phyloP scores from a whole-genome alignment of 2,113 vertebrate genomes.

The Campylomormyrus numenius region DNA sequence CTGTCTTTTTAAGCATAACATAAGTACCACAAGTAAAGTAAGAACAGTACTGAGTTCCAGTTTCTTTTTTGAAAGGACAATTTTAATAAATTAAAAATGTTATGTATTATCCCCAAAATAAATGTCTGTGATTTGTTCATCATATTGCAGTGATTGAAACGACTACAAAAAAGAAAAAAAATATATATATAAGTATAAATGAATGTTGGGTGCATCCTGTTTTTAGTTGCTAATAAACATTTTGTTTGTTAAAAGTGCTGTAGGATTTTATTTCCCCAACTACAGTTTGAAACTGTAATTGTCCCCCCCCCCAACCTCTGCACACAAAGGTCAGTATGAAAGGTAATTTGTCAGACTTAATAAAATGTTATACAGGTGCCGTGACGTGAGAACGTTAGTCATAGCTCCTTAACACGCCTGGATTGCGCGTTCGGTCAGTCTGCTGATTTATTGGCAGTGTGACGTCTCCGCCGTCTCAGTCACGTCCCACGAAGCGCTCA shows the following conservation, averaged over 20 bases:
- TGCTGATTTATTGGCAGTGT: neutral
- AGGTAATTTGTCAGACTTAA: neutral
- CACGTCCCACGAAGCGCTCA: no score
- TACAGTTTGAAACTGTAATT: constrained; percentile 27
- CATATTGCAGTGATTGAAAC: constrained; percentile 77
- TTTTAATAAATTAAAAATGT: constrained; percentile 63
- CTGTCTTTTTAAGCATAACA: constrained; percentile 51
- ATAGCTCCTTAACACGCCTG: neutral
- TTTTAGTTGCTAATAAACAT: constrained; percentile 99
- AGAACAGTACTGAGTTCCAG: constrained; percentile 55
- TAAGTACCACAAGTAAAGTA: constrained; percentile 39
- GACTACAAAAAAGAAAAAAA: constrained; percentile 48
- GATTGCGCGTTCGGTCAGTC: neutral
- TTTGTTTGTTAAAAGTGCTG: constrained; percentile 96
- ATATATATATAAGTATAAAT: constrained; percentile 59
- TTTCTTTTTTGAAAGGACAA: constrained; percentile 64
- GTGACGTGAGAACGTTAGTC: neutral
- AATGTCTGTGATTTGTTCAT: constrained; percentile 96
- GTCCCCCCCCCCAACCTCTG: neutral
- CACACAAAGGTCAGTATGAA: constrained; percentile 8
- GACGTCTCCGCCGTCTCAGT: neutral
- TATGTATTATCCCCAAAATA: constrained; percentile 90
- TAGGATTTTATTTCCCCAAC: constrained; percentile 93
- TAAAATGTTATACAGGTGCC: neutral
- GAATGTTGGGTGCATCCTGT: constrained; percentile 91